A percentile compares a stretch with the other conserved stretches of the same genome.
These are phyloP conservation scores for human DNA, from an alignment of 2,113 vertebrate species.

Conservation along the genomic window DNA sequence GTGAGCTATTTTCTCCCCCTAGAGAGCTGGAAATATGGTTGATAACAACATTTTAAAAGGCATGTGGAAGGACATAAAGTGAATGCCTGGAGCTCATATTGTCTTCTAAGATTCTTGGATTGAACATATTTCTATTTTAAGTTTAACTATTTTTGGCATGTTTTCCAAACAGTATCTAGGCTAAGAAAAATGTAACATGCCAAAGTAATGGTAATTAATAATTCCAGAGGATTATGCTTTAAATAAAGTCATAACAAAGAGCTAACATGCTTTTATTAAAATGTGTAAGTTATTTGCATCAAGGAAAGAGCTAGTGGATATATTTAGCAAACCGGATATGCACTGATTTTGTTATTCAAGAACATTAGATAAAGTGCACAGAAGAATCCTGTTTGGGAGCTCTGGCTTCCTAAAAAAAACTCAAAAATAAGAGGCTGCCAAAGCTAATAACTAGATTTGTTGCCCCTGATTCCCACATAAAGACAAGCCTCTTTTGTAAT, in stretches of 20 bases:
- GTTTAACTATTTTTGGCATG: conserved; percentile 51
- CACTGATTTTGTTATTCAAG: conserved; percentile 27
- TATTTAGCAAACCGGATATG: conserved; percentile 50
- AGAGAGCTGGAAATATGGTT: not conserved
- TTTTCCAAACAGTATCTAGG: conserved; percentile 56
- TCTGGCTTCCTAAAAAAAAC: not conserved
- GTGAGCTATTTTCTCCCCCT: not conserved
- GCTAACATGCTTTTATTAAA: conserved; percentile 62
- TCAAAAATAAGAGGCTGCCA: conserved; percentile 38
- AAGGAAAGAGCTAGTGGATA: not conserved
- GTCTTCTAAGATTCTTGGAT: conserved; percentile 8
- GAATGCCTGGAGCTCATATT: not conserved
- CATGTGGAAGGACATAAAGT: not conserved
- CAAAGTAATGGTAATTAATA: conserved; percentile 30
- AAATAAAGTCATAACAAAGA: conserved; percentile 63
- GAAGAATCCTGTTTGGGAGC: conserved; percentile 23
- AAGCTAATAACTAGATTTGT: conserved; percentile 36
- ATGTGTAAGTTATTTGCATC: conserved; percentile 59
- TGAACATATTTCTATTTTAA: conserved; percentile 63
- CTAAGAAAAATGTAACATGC: conserved; percentile 30
- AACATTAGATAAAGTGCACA: conserved; percentile 41
- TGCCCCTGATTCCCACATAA: not conserved
- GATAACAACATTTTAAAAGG: conserved; percentile 51
- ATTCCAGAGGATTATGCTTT: conserved; percentile 48
- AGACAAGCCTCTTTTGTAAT: not conserved